Evolutionary conservation across 1,140 invertebrate species (phyloP), one percentile per base, ranked within the genome.

Genomic region (Lepidurus apus): DNA sequence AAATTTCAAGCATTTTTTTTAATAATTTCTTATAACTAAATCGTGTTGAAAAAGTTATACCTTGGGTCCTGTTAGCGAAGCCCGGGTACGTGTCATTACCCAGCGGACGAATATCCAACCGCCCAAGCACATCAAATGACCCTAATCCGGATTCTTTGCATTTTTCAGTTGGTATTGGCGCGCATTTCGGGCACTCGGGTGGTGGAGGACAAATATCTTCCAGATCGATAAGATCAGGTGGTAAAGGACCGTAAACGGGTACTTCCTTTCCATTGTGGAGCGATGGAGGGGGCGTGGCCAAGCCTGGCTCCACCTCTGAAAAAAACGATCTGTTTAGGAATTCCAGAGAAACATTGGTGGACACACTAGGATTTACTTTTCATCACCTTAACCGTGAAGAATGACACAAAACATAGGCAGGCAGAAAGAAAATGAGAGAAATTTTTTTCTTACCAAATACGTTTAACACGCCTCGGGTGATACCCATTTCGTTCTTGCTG

Each of bases 401-500:
- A 65, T 65, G 8, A 65, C 1, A 9, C 21, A 17, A 17, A 17
- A 65, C 6, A 65, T 0, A 17, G 53, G 8, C 21, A 65, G 10
- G 7, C 10, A 17, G 21, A 65, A 65, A 65, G 1, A 21, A 21
- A 17, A 65, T 5, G 21, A n/a, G 53, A 65, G 21, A 65, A 78
- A 43, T 6, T 42, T 84, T 80, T 80, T 83, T 81, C 87, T 87
- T 86, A 94, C 93, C 91, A 84, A 89, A 88, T 43, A 94, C 84
- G 42, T 88, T 89, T 80, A 95, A 89, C 77, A 88, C 87, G n/a
- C 93, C 94, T 83, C 90, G 91, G 11, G 92, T 92, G 6, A 89
- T 89, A 82, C 90, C 91, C 6, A 93, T 85, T 81, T 92, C 91
- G 84, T 96, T 96, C 83, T 93, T 94, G 34, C 90, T 91, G 73